Conservation (phyloP, 2,888 invertebrate genomes). For the Pycnomerus fuliginosus region DNA sequence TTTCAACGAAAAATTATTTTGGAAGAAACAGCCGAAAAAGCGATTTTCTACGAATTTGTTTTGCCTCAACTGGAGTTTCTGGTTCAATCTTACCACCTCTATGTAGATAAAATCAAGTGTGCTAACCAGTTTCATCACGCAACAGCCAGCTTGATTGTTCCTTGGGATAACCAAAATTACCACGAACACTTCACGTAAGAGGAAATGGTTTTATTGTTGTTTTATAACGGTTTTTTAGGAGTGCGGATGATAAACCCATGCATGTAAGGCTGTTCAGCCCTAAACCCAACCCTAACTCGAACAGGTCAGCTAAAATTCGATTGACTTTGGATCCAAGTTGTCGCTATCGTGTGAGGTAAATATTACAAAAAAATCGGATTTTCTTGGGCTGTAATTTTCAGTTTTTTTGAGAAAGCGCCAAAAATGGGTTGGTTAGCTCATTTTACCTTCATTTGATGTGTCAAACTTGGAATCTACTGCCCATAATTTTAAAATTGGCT, state of each 20-base stretch:
- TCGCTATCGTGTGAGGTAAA: slow-evolving; percentile 66
- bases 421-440: no score
- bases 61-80: slow-evolving; percentile 59
- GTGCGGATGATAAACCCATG: slow-evolving; percentile 55
- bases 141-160: slow-evolving; percentile 62
- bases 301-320: slow-evolving; percentile 56
- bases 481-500: no score
- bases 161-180: slow-evolving; percentile 65
- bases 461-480: no score
- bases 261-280: slow-evolving; percentile 60
- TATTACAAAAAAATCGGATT: background rate
- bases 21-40: slow-evolving; percentile 58
- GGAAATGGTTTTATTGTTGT: no score
- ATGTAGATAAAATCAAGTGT: slow-evolving; percentile 58
- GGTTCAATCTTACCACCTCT: slow-evolving; percentile 62
- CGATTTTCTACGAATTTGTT: slow-evolving; percentile 62
- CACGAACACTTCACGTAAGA: slow-evolving; percentile 64
- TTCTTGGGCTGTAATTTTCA: slow-evolving; percentile 12
- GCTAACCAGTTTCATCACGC: slow-evolving; percentile 58
- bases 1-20: slow-evolving; percentile 50
- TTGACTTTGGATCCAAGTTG: slow-evolving; percentile 71
- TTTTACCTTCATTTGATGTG: no score
- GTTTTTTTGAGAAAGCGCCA: no score
- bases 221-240: slow-evolving; percentile 50
- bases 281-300: slow-evolving; percentile 52